phyloP scores from a whole-genome alignment of 2,113 vertebrate genomes.

The Cyrtonyx montezumae region DNA sequence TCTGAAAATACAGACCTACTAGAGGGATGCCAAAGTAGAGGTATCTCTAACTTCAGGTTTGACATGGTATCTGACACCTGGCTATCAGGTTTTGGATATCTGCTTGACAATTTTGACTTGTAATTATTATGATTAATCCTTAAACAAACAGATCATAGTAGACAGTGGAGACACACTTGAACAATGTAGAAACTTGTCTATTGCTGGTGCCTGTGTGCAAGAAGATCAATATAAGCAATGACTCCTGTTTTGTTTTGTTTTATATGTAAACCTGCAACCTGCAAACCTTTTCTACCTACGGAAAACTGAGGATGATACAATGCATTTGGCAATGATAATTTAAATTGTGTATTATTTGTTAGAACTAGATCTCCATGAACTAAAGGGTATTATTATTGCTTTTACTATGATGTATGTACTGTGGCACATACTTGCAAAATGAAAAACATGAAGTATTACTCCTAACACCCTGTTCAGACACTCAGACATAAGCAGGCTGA shows the following conservation, averaged over 20 bases:
- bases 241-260: background rate
- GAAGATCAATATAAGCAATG: background rate
- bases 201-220: background rate
- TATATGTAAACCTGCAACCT: background rate
- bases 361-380: background rate
- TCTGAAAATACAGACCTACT: background rate
- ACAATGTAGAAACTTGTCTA: background rate
- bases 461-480: conserved; percentile 47
- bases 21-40: background rate
- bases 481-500: background rate
- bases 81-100: background rate
- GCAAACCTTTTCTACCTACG: background rate
- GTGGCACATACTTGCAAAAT: background rate
- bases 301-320: background rate
- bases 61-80: background rate
- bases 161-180: background rate
- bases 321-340: background rate
- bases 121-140: conserved; percentile 40
- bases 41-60: background rate
- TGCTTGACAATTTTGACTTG: conserved; percentile 44
- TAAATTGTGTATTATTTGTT: background rate
- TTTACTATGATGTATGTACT: background rate
- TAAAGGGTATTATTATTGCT: background rate
- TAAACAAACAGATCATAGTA: conserved; percentile 40
- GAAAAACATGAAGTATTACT: background rate